Conservation (phyloP, 2,797 vertebrate species). For the Pempheris klunzingeri region DNA sequence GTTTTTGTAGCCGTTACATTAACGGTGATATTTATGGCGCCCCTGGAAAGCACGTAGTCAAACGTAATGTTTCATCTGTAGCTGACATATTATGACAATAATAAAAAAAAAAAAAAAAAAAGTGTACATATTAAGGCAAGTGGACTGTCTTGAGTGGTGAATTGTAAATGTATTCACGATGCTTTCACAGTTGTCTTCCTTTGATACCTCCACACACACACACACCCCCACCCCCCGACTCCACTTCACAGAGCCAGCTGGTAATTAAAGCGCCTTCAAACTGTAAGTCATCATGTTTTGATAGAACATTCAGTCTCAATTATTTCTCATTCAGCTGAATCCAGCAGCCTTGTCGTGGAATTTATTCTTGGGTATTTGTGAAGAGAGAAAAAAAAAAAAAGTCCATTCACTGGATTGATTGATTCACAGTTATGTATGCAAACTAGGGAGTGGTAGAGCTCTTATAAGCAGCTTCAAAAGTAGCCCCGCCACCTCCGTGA, state of each 20-base stretch:
- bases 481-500: conserved; percentile 20
- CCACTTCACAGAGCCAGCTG: conserved; percentile 20
- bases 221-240: background rate
- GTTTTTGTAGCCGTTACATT: background rate
- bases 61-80: background rate
- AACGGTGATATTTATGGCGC: background rate
- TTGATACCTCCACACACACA: background rate
- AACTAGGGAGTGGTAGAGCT: conserved; percentile 7
- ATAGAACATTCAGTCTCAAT: conserved; percentile 34
- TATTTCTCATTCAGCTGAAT: conserved; percentile 28
- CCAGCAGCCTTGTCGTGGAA: background rate
- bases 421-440: background rate
- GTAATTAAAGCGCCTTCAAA: conserved; percentile 38
- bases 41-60: background rate
- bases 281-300: conserved; percentile 32
- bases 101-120: too few relatives aligned
- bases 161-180: conserved; percentile 3
- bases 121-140: background rate
- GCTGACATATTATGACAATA: background rate
- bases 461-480: background rate
- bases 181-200: background rate
- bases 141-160: background rate
- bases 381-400: background rate
- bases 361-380: conserved; percentile 2
- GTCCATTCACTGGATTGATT: background rate